Conservation (phyloP, 1,140 invertebrate species). For the Ceratina japonica region DNA sequence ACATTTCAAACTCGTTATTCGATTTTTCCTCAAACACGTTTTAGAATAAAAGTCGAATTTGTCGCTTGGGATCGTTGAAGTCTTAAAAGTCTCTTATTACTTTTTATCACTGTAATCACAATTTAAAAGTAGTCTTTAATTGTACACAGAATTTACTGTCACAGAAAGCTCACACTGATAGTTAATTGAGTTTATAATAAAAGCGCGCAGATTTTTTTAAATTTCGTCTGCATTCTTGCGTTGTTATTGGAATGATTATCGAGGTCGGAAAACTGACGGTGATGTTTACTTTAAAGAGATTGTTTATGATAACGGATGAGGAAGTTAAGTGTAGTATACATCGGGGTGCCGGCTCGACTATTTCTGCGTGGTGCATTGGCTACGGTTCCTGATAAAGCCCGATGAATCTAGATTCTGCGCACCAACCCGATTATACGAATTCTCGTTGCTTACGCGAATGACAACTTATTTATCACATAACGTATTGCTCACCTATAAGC, state of each 20-base stretch:
- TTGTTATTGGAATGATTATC: background rate
- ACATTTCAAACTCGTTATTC: background rate
- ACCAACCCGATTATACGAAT: constrained; percentile 45
- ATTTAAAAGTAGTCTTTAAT: background rate
- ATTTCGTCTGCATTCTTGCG: background rate
- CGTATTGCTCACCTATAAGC: too few relatives aligned
- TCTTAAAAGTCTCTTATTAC: too few relatives aligned
- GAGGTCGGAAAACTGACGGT: background rate
- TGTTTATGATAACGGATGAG: background rate
- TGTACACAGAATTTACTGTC: too few relatives aligned
- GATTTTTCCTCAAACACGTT: background rate
- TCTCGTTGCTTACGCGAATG: constrained; percentile 18
- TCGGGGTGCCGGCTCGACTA: constrained; percentile 55
- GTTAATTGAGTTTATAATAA: too few relatives aligned
- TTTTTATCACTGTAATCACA: background rate
- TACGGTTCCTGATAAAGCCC: constrained; percentile 65
- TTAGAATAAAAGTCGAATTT: too few relatives aligned
- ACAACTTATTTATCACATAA: background rate
- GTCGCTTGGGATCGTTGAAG: too few relatives aligned
- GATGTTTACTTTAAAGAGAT: background rate
- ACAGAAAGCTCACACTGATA: too few relatives aligned
- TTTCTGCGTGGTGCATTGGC: constrained; percentile 61
- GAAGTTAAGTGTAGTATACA: constrained; percentile 25
- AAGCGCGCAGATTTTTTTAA: background rate
- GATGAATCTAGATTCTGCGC: constrained; percentile 63